These are phyloP conservation scores for Vanessa atalanta DNA, from an alignment of 1,140 invertebrate species.

Conservation along the genomic window DNA sequence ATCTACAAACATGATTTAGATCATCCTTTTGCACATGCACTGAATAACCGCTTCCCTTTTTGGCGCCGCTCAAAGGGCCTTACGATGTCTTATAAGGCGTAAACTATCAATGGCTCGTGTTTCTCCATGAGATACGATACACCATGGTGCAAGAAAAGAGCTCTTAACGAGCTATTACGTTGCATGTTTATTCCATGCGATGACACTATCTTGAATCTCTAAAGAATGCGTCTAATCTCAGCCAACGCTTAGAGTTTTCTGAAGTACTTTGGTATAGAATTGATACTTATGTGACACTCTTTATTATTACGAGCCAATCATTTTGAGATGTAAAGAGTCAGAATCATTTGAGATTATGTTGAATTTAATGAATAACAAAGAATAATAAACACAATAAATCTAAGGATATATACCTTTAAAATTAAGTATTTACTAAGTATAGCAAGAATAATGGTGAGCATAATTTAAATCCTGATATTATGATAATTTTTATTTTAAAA, in stretches of 20 bases:
- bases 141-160: constrained; percentile 29
- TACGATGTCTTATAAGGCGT: constrained; percentile 33
- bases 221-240: constrained; percentile 24
- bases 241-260: constrained; percentile 9
- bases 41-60: constrained; percentile 26
- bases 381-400: too few relatives aligned
- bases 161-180: constrained; percentile 22
- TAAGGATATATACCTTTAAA: too few relatives aligned
- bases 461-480: too few relatives aligned
- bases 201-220: constrained; percentile 17
- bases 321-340: background rate
- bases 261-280: background rate
- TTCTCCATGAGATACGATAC: constrained; percentile 20
- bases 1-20: background rate
- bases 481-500: too few relatives aligned
- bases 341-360: background rate
- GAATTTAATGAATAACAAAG: too few relatives aligned
- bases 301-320: background rate
- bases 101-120: constrained; percentile 35
- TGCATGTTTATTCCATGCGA: constrained; percentile 23
- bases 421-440: too few relatives aligned
- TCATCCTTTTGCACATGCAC: constrained; percentile 7
- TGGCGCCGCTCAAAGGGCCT: constrained; percentile 27
- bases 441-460: too few relatives aligned
- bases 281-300: background rate